These are phyloP conservation scores for Prionailurus bengalensis DNA, from an alignment of 2,113 vertebrate genomes.

Conservation along the genomic window DNA sequence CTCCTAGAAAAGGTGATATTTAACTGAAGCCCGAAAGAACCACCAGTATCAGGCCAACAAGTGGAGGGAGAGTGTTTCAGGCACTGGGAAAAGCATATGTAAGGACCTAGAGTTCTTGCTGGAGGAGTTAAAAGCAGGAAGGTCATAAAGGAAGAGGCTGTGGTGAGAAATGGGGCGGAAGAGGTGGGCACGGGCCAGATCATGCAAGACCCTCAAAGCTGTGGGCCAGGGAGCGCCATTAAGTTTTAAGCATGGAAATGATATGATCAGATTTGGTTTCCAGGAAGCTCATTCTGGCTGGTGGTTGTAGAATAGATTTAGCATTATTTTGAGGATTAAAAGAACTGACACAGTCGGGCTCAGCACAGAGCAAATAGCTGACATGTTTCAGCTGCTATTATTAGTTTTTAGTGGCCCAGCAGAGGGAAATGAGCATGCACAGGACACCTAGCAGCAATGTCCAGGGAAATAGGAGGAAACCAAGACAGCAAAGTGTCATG, in stretches of 20 bases:
- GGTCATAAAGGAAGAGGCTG: not conserved
- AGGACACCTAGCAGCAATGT: not conserved
- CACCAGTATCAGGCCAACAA: not conserved
- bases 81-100: not conserved
- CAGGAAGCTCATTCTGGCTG: not conserved
- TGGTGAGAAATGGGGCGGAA: not conserved
- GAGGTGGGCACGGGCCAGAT: not conserved
- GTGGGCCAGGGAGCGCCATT: not conserved
- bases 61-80: not conserved
- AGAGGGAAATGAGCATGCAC: not conserved
- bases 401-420: not conserved
- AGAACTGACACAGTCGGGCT: not conserved
- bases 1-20: not conserved
- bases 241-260: not conserved
- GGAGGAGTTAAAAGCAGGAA: not conserved
- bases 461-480: not conserved
- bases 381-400: not conserved
- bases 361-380: not conserved
- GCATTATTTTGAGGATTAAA: conserved; percentile 11
- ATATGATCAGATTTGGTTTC: not conserved
- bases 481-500: not conserved
- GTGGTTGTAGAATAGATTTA: not conserved
- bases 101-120: not conserved
- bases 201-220: not conserved
- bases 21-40: not conserved